These are phyloP conservation scores for Cheilosia pagana DNA, from an alignment of 2,888 invertebrate genomes.

Conservation along the genomic window DNA sequence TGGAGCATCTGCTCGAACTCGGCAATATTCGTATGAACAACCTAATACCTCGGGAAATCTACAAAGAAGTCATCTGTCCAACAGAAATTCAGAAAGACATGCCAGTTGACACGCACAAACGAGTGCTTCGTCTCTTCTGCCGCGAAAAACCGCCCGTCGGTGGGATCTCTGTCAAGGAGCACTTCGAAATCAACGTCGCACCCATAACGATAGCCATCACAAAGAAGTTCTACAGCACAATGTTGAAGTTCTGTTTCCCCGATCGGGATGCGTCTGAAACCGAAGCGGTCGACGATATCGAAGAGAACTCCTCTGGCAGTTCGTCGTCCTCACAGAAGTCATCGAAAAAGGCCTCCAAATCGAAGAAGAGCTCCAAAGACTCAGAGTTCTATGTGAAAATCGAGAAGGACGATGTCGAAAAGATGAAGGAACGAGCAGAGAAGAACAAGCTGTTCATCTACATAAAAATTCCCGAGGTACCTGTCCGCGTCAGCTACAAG, in stretches of 20 bases:
- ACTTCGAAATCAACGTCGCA: conserved; percentile 99
- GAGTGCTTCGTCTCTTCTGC: conserved; percentile 96
- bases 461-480: conserved; percentile 99
- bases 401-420: conserved; percentile 97
- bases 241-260: conserved; percentile 99
- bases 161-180: conserved; percentile 99
- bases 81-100: conserved; percentile 92
- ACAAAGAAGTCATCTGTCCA: conserved; percentile 93
- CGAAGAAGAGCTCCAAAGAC: conserved; percentile 88
- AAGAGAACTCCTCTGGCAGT: conserved; percentile 84
- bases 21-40: conserved; percentile 98
- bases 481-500: conserved; percentile 96
- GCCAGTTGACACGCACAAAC: conserved; percentile 93
- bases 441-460: conserved; percentile 99
- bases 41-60: conserved; percentile 95
- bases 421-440: conserved; percentile 94
- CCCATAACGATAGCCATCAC: conserved; percentile 96
- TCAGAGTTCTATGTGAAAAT: conserved; percentile 96
- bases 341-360: conserved; percentile 80
- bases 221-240: conserved; percentile 98
- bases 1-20: conserved; percentile 97
- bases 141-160: conserved; percentile 98
- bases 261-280: conserved; percentile 93
- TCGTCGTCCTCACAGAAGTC: conserved; percentile 85
- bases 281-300: conserved; percentile 86